Percentiles rank a stretch among this genome's conserved stretches.
phyloP scores from a whole-genome alignment of 2,113 vertebrate species.

The Pagrus major region DNA sequence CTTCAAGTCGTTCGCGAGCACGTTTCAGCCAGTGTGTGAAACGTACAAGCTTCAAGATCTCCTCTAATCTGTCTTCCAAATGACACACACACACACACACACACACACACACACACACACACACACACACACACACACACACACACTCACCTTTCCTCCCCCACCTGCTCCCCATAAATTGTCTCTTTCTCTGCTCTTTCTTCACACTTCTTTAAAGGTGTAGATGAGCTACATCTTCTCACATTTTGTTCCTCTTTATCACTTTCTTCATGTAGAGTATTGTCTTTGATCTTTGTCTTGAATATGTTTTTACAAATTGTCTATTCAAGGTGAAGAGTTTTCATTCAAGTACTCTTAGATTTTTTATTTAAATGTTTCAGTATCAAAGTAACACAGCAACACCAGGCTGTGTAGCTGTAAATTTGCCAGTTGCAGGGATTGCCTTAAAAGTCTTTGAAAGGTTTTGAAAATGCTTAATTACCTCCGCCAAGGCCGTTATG shows the following conservation, averaged over 20 bases:
- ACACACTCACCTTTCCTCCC: slow-evolving; percentile 28
- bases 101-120: slow-evolving; percentile 2
- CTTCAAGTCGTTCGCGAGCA: not conserved
- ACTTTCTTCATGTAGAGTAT: not conserved
- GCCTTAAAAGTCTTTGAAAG: no score
- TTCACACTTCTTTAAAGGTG: not conserved
- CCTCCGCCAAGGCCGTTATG: no score
- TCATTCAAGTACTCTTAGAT: not conserved
- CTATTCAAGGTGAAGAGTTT: not conserved
- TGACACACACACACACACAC: not conserved
- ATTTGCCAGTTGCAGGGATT: no score
- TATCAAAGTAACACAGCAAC: not conserved
- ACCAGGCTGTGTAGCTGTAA: not conserved
- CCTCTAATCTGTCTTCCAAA: slow-evolving; percentile 27
- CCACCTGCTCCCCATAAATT: slow-evolving; percentile 23
- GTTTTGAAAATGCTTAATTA: no score
- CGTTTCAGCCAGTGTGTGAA: not conserved
- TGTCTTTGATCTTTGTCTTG: not conserved
- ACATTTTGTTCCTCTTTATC: not conserved
- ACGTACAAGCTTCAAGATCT: slow-evolving; percentile 8
- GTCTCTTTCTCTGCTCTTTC: not conserved
- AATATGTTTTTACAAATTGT: not conserved
- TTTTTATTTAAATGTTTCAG: not conserved
- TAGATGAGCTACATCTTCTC: not conserved
- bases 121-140: not conserved